Base-by-base conservation (phyloP, 2,888 invertebrate genomes). In the Sesia apiformis region DNA sequence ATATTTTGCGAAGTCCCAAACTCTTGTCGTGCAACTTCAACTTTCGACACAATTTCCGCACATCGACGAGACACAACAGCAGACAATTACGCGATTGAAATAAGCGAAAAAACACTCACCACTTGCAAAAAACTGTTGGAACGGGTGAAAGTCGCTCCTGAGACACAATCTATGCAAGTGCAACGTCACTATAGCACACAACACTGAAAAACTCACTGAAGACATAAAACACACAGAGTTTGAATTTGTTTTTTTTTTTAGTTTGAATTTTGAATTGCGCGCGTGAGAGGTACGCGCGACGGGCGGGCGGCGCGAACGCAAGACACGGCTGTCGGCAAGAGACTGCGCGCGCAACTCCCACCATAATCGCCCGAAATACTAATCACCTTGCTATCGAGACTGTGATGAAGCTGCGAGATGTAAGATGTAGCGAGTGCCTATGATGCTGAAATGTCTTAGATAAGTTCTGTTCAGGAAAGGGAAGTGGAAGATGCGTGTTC, bases 371-470 rank as follows among this genome's bases (percentile, higher is more conserved):
- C 83, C 85, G 78, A 84, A 84, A 84, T 81, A 79, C 80, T 84
- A 84, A 86, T 87, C 85, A 85, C 85, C 84, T 85, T 85, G 84
- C 82, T 81, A 82, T 84, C 82, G 84, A 78, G 74, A 77, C 73
- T 65, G 66, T 70, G 75, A 77, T 77, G 74, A 65, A 64, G 70
- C 63, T 59, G 53, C 60, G 69, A 65, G 69, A 54, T 63, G 63
- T 58, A 60, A 72, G 78, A 71, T 64, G 60, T 55, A 67, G 84
- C 84, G 84, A 61, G 52, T 57, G 57, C 58, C 40, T 8, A n/a
- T 7, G 46, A 46, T 8, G 4, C 46, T 7, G 5, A n/a, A n/a
- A 23, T 1, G 46, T 46, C 46, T 23, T 23, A 23, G 23, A 2
- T 23, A 1, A 23, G 23, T 23, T 23, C 2, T 23, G 23, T 23